phyloP scores from a whole-genome alignment of 2,113 vertebrate species.

The Coregonus clupeaformis region DNA sequence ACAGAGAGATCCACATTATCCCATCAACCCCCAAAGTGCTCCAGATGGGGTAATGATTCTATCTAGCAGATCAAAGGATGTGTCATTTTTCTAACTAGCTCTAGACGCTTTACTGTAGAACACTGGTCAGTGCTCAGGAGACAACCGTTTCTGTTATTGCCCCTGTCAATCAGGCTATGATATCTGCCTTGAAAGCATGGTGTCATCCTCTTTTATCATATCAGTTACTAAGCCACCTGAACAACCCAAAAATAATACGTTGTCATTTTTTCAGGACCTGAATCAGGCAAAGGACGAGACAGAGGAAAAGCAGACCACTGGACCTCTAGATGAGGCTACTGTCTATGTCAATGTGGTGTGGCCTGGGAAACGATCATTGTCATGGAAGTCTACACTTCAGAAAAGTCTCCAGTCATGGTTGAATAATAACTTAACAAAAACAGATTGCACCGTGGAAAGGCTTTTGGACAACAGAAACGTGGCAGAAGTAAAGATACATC shows the following conservation, averaged over 20 bases:
- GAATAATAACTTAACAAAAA: rapidly evolving
- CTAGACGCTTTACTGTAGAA: no score
- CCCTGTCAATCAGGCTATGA: no score
- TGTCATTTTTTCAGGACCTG: background rate
- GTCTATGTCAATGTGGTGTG: slow-evolving; percentile 34
- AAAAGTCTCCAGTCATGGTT: slow-evolving; percentile 47
- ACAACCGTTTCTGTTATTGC: no score
- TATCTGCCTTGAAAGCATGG: no score
- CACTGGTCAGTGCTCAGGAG: no score
- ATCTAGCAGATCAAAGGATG: background rate
- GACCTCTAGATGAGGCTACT: background rate
- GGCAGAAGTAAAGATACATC: slow-evolving; percentile 21
- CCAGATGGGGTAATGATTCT: background rate
- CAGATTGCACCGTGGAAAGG: rapidly evolving
- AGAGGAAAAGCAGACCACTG: background rate
- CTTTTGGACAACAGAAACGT: background rate
- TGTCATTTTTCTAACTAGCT: no score
- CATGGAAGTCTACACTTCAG: rapidly evolving
- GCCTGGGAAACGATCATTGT: background rate
- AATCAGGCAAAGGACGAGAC: background rate
- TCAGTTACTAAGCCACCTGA: no score
- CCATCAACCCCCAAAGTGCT: background rate
- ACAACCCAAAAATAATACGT: background rate
- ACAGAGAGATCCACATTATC: background rate
- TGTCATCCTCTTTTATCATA: no score